These are phyloP conservation scores for Tetranychus truncatus DNA, from an alignment of 2,888 invertebrate species.

Conservation along the genomic window DNA sequence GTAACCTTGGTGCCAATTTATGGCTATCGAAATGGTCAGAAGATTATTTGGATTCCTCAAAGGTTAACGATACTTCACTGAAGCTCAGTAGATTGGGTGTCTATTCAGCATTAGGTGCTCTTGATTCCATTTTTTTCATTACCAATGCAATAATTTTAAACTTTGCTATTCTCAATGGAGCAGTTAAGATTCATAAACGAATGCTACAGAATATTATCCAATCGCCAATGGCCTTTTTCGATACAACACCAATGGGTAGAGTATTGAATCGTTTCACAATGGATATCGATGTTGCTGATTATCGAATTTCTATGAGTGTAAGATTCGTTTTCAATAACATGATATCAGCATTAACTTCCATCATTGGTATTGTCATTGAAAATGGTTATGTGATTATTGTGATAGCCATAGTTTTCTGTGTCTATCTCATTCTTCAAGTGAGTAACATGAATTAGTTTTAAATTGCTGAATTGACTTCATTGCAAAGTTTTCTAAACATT, in stretches of 20 bases:
- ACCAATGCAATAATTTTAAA: slow-evolving; percentile 30
- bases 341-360: slow-evolving; percentile 25
- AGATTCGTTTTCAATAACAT: slow-evolving; percentile 27
- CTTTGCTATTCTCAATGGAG: slow-evolving; percentile 41
- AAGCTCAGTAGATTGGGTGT: slow-evolving; percentile 34
- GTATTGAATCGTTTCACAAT: slow-evolving; percentile 49
- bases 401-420: slow-evolving; percentile 32
- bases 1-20: slow-evolving; percentile 24
- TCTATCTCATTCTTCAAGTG: slow-evolving; percentile 31
- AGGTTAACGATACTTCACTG: slow-evolving; percentile 22
- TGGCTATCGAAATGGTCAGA: slow-evolving; percentile 29
- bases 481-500: background rate
- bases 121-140: slow-evolving; percentile 13
- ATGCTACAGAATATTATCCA: slow-evolving; percentile 29
- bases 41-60: slow-evolving; percentile 23
- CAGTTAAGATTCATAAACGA: slow-evolving; percentile 29
- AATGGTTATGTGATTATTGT: slow-evolving; percentile 28
- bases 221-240: slow-evolving; percentile 51
- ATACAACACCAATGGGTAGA: slow-evolving; percentile 51
- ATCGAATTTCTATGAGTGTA: slow-evolving; percentile 42
- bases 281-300: slow-evolving; percentile 48
- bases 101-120: slow-evolving; percentile 35
- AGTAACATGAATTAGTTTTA: slow-evolving; percentile 31
- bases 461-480: too few species aligned
- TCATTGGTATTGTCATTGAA: slow-evolving; percentile 30